A percentile compares a stretch with the other conserved stretches of the same genome.
These are phyloP conservation scores for Armadillidium nasatum DNA, from an alignment of 1,140 invertebrate genomes.

Conservation along the genomic window DNA sequence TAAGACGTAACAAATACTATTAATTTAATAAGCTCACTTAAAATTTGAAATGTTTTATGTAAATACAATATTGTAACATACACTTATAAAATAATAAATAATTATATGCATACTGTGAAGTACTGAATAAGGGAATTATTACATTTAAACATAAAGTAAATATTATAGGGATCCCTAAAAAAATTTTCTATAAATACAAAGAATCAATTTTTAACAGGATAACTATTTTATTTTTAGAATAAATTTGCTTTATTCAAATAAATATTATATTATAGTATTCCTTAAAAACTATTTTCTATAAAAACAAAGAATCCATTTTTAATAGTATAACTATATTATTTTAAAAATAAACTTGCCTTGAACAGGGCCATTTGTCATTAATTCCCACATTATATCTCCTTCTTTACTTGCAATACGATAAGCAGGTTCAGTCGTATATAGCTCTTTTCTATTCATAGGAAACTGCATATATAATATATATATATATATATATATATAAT, in stretches of 20 bases:
- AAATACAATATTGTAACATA: too few relatives aligned
- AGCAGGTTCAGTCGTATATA: conserved; percentile 75
- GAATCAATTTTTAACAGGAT: background rate
- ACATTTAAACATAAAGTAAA: background rate
- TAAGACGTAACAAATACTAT: background rate
- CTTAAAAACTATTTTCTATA: background rate
- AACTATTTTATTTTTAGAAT: background rate
- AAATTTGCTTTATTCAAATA: conserved; percentile 63
- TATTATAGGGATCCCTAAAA: background rate
- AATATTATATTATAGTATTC: background rate
- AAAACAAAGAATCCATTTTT: background rate
- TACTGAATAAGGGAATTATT: background rate
- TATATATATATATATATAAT: too few relatives aligned
- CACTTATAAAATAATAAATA: too few relatives aligned
- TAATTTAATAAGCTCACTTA: background rate
- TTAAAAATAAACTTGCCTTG: conserved; percentile 63
- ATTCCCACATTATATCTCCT: conserved; percentile 86
- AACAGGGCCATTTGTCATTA: conserved; percentile 83
- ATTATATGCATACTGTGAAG: too few relatives aligned
- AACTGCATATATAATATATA: conserved; percentile 9
- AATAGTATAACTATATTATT: background rate
- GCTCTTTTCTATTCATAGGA: conserved; percentile 44
- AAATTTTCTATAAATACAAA: background rate
- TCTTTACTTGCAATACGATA: conserved; percentile 57
- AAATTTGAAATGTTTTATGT: too few relatives aligned